Percentiles rank a stretch among this genome's conserved stretches.
Evolutionary conservation across 2,113 vertebrate species (phyloP).

Genomic region (Myodes glareolus): DNA sequence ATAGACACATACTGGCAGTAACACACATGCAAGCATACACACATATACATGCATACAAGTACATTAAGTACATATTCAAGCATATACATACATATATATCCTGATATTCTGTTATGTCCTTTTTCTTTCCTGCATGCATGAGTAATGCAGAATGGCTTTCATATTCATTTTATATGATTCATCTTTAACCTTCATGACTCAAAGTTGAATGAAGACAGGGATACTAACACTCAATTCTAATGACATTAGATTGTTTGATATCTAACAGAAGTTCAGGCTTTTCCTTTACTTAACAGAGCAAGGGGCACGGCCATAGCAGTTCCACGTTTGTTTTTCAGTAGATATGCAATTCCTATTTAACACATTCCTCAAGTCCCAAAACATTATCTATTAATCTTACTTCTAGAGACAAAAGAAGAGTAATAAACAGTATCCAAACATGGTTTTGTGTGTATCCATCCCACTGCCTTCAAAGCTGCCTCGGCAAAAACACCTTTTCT

Average conservation of each 20-base stretch:
- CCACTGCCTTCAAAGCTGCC: neutral
- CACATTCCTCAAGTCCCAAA: neutral
- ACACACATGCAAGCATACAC: neutral
- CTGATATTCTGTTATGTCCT: neutral
- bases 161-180: neutral
- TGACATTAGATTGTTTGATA: neutral
- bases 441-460: neutral
- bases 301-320: neutral
- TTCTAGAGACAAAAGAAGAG: neutral
- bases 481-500: neutral
- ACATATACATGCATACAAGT: neutral
- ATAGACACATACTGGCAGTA: neutral
- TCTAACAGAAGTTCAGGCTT: neutral
- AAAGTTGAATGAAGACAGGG: neutral
- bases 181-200: neutral
- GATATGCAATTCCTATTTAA: slow-evolving; percentile 10
- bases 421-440: neutral
- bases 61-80: neutral
- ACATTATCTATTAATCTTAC: neutral
- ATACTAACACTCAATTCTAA: neutral
- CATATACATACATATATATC: accelerated
- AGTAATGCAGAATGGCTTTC: neutral
- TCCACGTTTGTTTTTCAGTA: neutral
- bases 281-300: neutral
- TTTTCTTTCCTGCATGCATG: neutral